phyloP scores from a whole-genome alignment of 2,888 invertebrate species.

The Rhorus exstirpatorius region DNA sequence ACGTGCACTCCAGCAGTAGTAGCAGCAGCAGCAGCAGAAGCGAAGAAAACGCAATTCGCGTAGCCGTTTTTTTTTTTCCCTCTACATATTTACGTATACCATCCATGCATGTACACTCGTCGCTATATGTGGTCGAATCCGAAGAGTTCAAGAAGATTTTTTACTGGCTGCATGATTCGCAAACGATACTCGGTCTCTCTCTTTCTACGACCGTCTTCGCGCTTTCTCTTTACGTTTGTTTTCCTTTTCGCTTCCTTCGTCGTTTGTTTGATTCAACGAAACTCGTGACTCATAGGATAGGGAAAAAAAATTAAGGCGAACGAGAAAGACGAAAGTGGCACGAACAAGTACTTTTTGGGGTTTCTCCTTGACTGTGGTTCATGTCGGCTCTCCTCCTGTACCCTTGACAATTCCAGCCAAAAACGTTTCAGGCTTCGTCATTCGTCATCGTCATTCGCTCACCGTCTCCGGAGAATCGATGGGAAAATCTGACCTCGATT shows the following conservation, averaged over 20 bases:
- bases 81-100: background rate
- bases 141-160: conserved; percentile 50
- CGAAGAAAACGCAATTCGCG: conserved; percentile 47
- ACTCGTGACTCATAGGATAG: conserved; percentile 52
- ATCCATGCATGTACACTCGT: background rate
- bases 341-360: conserved; percentile 67
- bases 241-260: conserved; percentile 35
- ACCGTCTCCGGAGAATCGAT: too few species aligned
- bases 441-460: too few species aligned
- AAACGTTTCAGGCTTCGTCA: too few species aligned
- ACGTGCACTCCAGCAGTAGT: conserved; percentile 28
- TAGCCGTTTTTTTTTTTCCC: background rate
- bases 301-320: too few species aligned
- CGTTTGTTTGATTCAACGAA: conserved; percentile 57
- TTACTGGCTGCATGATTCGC: conserved; percentile 31
- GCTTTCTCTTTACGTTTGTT: conserved; percentile 59
- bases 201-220: conserved; percentile 36
- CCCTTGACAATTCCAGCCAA: too few species aligned
- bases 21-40: too few species aligned
- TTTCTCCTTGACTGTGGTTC: conserved; percentile 67
- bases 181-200: conserved; percentile 23
- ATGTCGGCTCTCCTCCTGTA: too few species aligned
- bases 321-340: conserved; percentile 48
- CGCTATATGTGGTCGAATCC: background rate
- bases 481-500: too few species aligned